Evolutionary conservation across 2,113 vertebrate genomes (phyloP), one percentile per base, ranked within the genome.

Genomic region (Procavia capensis): DNA sequence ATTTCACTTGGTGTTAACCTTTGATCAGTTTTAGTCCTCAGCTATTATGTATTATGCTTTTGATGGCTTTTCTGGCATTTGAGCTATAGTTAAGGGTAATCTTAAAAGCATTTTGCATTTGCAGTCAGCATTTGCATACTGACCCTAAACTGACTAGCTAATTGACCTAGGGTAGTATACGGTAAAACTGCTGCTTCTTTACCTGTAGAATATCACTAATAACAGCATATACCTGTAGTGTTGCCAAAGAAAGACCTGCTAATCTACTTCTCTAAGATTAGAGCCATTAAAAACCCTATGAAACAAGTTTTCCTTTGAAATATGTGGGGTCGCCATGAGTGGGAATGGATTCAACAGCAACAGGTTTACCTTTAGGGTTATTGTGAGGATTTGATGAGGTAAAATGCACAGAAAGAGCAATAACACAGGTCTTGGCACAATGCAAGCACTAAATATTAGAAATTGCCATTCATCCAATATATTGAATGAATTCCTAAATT

Each of bases 401-500:
- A 24, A 1, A 34, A 20, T 17, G 6, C 45, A 22, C 29, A 11
- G 61, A 66, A 64, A 57, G 29, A 36, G 24, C 6, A 19, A 57
- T 66, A 41, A 31, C 27, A 22, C 19, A 19, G 20, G 85, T 82
- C 20, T 74, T 93, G 57, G n/a, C 45, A 16, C 13, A 13, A 63
- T 43, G 36, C 59, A 45, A 74, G 41, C 76, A 22, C 43, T 50
- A 75, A 90, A 64, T 90, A 66, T 29, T 54, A 68, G 29, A 70
- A 34, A 16, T 84, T 20, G 29, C 34, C 66, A 29, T 61, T 70
- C 43, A 76, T 17, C 91, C 80, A 74, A 39, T 84, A 64, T 84
- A 47, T 87, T 81, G 84, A 79, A 83, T 39, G n/a, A 80, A 70
- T 94, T 89, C n/a, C 74, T 39, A 70, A 7, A 64, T 61, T 79